These are phyloP conservation scores for Gopherus evgoodei DNA, from an alignment of 2,113 vertebrate genomes.

Conservation along the genomic window DNA sequence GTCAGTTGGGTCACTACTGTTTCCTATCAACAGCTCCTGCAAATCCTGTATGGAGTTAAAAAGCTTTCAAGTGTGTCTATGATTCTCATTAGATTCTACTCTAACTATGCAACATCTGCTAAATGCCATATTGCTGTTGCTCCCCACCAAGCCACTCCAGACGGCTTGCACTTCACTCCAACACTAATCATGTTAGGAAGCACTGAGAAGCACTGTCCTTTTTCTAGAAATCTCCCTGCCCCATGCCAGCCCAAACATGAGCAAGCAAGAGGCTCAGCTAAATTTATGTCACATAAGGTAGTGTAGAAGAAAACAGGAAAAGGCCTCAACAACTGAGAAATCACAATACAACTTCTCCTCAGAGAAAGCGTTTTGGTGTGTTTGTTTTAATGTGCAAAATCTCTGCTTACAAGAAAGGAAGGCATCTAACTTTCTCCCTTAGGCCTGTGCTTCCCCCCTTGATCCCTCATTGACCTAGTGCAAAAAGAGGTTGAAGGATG, in stretches of 20 bases:
- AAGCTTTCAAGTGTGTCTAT: constrained; percentile 71
- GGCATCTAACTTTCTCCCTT: fast-evolving
- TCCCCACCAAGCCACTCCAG: fast-evolving
- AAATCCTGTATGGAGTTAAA: constrained; percentile 70
- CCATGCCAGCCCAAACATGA: neutral
- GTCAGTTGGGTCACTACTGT: constrained; percentile 73
- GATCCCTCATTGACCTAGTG: neutral
- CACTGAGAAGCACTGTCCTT: neutral
- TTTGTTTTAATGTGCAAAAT: neutral
- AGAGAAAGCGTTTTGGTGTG: neutral
- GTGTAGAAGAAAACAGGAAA: neutral
- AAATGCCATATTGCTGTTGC: constrained; percentile 40
- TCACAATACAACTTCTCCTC: neutral
- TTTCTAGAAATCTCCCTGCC: neutral
- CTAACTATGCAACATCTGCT: constrained; percentile 55
- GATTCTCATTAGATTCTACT: constrained; percentile 66
- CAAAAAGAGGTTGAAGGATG: neutral
- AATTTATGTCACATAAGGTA: fast-evolving
- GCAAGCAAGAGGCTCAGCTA: neutral
- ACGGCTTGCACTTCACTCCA: neutral
- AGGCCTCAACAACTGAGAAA: neutral
- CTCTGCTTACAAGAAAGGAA: fast-evolving
- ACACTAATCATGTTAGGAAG: neutral
- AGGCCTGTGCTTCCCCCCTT: neutral
- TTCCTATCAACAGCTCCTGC: constrained; percentile 69